Conservation (phyloP, 2,797 vertebrate species). For the Semotilus atromaculatus region DNA sequence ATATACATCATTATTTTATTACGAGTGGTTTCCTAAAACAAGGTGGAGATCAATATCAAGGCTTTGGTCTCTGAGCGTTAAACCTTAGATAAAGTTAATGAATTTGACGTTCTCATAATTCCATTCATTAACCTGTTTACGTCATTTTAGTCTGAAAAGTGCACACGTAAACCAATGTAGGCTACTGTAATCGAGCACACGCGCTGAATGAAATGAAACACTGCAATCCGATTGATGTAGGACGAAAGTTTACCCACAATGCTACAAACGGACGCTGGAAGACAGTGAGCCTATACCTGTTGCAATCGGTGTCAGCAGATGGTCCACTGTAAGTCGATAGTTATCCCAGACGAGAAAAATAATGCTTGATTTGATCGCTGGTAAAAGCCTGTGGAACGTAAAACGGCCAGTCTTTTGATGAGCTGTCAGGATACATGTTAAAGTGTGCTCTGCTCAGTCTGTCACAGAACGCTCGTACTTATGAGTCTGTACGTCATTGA, state of each 20-base stretch:
- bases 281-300: slow-evolving; percentile 20
- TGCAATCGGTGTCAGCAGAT: background rate
- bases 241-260: background rate
- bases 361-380: background rate
- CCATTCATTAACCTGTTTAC: background rate
- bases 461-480: slow-evolving; percentile 35
- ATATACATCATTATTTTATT: background rate
- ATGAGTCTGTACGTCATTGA: slow-evolving; percentile 29
- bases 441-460: slow-evolving; percentile 16
- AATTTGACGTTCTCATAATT: background rate
- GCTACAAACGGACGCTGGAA: background rate
- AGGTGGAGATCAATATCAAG: background rate
- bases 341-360: background rate
- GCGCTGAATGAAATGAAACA: background rate
- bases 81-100: background rate
- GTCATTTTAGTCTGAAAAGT: background rate
- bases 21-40: background rate
- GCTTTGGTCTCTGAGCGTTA: background rate
- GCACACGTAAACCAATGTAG: background rate
- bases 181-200: background rate
- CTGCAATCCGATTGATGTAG: background rate
- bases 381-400: background rate
- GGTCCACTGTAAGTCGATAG: background rate
- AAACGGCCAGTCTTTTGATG: background rate
- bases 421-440: background rate